These are phyloP conservation scores for Chouioia cunea DNA, from an alignment of 2,888 invertebrate genomes.

Conservation along the genomic window DNA sequence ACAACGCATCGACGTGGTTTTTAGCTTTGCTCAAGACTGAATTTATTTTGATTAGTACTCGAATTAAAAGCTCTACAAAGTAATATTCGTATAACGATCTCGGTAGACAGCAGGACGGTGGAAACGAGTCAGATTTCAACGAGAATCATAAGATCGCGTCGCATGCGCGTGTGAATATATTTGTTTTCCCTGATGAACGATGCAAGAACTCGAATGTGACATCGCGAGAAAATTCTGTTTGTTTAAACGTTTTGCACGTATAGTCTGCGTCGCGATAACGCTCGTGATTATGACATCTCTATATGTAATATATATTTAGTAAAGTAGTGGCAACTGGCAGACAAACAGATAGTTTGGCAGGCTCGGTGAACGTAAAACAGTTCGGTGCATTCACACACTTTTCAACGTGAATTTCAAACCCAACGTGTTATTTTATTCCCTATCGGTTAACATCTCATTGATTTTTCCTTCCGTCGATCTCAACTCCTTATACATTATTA, in stretches of 20 bases:
- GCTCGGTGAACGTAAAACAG: constrained; percentile 59
- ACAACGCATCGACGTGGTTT: too few relatives aligned
- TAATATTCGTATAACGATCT: not conserved
- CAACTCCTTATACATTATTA: constrained; percentile 48
- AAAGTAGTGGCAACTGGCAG: constrained; percentile 63
- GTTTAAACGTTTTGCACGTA: not conserved
- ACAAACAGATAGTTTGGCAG: constrained; percentile 66
- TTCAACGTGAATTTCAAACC: constrained; percentile 40
- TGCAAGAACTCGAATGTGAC: constrained; percentile 21
- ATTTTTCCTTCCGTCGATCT: constrained; percentile 41
- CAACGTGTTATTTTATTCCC: constrained; percentile 19
- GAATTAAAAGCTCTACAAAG: too few relatives aligned
- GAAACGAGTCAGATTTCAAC: constrained; percentile 13
- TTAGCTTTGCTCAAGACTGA: too few relatives aligned
- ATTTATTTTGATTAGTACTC: too few relatives aligned
- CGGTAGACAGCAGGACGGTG: constrained; percentile 14
- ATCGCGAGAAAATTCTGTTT: constrained; percentile 8
- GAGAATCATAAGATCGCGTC: constrained; percentile 18
- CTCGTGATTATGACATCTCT: constrained; percentile 42
- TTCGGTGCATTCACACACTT: constrained; percentile 46
- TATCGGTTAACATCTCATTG: constrained; percentile 19
- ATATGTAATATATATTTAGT: constrained; percentile 39
- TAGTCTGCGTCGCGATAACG: constrained; percentile 7
- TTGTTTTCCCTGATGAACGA: constrained; percentile 1
- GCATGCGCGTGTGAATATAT: constrained; percentile 17